Conservation (phyloP, 1,140 invertebrate species). For the Brachionus asplanchnoidis region DNA sequence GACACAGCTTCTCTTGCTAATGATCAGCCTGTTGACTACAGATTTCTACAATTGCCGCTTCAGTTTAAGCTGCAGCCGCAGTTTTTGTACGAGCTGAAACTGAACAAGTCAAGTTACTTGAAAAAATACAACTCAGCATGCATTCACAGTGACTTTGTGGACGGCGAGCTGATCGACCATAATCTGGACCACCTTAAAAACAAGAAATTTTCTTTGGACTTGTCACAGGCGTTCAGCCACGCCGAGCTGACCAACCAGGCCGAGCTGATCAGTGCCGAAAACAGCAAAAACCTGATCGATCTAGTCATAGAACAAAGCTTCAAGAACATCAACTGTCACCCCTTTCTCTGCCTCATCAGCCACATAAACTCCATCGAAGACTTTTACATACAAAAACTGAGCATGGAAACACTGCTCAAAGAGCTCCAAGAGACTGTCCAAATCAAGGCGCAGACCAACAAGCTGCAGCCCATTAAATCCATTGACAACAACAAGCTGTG, state of each 20-base stretch:
- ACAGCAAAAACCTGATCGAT: not conserved
- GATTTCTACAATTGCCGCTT: not conserved
- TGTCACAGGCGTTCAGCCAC: not conserved
- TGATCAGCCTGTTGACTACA: not conserved
- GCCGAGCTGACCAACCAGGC: not conserved
- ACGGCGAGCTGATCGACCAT: not conserved
- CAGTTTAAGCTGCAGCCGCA: not conserved
- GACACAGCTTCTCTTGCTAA: not conserved
- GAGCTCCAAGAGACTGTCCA: conserved; percentile 29
- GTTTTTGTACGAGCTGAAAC: not conserved
- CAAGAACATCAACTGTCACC: not conserved
- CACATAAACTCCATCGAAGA: not conserved
- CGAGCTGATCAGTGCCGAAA: not conserved
- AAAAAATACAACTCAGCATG: not conserved
- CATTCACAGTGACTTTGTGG: not conserved
- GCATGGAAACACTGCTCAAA: not conserved
- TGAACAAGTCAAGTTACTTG: not conserved
- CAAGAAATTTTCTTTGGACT: not conserved
- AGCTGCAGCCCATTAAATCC: not conserved
- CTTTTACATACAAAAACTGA: conserved; percentile 25
- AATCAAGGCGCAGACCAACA: not conserved
- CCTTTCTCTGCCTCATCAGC: not conserved
- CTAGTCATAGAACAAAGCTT: not conserved
- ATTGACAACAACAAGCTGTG: not conserved
- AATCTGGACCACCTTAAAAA: not conserved